A percentile compares a stretch with the other conserved stretches of the same genome.
Evolutionary conservation across 2,888 invertebrate species (phyloP).

Genomic region (Orthosia gothica): DNA sequence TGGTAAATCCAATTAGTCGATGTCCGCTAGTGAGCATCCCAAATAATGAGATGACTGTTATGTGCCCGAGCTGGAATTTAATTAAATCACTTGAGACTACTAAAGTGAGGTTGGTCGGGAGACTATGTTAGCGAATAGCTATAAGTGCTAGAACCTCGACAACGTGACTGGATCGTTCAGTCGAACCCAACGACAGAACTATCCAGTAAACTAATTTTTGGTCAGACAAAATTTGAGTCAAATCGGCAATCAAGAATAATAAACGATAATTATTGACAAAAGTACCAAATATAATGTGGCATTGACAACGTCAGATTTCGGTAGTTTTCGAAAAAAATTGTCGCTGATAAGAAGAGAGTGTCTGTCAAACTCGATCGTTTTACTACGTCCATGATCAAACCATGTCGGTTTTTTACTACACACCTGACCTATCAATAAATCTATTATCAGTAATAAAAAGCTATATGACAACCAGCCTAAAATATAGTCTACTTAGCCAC

Average conservation of each 20-base stretch:
- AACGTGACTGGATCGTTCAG: too few relatives aligned
- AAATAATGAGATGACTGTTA: constrained; percentile 14
- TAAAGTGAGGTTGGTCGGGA: neutral
- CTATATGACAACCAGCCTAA: neutral
- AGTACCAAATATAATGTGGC: too few relatives aligned
- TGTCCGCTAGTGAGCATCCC: neutral
- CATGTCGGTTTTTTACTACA: too few relatives aligned
- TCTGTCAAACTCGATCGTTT: too few relatives aligned
- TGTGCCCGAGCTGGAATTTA: neutral
- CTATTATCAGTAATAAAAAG: constrained; percentile 3
- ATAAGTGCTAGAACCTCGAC: neutral
- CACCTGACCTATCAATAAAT: neutral
- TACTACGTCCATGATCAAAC: neutral
- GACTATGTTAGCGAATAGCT: neutral
- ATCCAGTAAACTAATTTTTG: too few relatives aligned
- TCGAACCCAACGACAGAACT: too few relatives aligned
- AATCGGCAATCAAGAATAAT: too few relatives aligned
- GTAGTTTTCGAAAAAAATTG: too few relatives aligned
- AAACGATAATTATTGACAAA: too few relatives aligned
- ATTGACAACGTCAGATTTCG: too few relatives aligned
- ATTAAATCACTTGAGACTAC: neutral
- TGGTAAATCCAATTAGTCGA: constrained; percentile 17
- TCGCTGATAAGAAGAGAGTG: too few relatives aligned
- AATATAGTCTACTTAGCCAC: neutral
- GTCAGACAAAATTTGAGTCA: too few relatives aligned